Evolutionary conservation across 2,113 vertebrate species (phyloP), one percentile per base, ranked within the genome.

Genomic region (Laterallus jamaicensis): DNA sequence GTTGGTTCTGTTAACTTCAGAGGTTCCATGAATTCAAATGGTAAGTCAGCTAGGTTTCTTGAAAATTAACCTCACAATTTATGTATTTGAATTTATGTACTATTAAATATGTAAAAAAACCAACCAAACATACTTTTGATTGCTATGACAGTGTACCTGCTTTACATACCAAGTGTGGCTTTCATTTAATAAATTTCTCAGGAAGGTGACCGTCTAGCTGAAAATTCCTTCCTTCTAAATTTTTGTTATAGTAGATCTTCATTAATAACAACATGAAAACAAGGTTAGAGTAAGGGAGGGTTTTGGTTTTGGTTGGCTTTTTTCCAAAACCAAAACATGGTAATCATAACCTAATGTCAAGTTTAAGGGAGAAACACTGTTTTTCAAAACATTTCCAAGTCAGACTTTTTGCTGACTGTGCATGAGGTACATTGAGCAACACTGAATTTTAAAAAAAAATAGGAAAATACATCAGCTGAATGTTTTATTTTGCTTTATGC

Each of bases 131-230:
- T 22, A 49, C 8, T 63, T 82, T 66, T 94, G 11, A 24, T 29
- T 56, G 25, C 8, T 42, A 5, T 87, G 32, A 64, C 12, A 80
- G 4, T 74, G 55, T 0, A 0, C 16, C 37, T n/a, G 78, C 21
- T 88, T 77, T 75, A 24, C 11, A 28, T 29, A 37, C 2, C 2
- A 70, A 35, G 1, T 4, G 2, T 62, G 16, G 1, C 64, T 80
- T 56, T 60, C 4, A 67, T 82, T 62, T 89, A 75, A 37, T 60
- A 10, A 60, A 64, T 88, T 86, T 68, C n/a, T 44, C n/a, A 82
- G 18, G 32, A 68, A 84, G 24, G 4, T 68, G 26, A 56, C 68
- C 11, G 56, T 58, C 22, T 55, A 35, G 44, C 6, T 31, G 59
- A 47, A 40, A 55, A 76, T 52, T 79, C 12, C 69, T 74, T 73